Percentiles rank a stretch among this genome's conserved stretches.
phyloP scores from a whole-genome alignment of 2,113 vertebrate genomes.

The Tragelaphus imberbis region DNA sequence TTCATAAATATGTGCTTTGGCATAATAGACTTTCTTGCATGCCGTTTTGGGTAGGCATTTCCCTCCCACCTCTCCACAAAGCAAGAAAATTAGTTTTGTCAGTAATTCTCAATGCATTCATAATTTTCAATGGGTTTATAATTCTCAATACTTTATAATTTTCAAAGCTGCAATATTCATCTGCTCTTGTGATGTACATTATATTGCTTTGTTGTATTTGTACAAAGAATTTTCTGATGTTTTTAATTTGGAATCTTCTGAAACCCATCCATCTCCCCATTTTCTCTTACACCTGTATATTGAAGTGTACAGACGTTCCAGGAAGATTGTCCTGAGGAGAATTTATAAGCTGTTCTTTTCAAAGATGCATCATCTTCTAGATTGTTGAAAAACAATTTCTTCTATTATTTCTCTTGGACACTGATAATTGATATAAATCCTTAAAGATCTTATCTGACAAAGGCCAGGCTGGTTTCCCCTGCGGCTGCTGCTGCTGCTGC shows the following conservation, averaged over 20 bases:
- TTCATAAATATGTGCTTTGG: neutral
- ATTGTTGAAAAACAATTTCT: neutral
- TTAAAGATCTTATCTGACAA: neutral
- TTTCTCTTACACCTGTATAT: neutral
- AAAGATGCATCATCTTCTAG: neutral
- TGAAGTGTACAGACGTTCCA: neutral
- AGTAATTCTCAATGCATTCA: neutral
- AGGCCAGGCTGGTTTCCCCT: neutral
- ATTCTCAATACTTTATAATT: neutral
- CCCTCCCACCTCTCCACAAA: neutral
- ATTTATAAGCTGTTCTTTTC: neutral
- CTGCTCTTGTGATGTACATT: neutral
- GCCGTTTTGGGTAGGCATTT: neutral
- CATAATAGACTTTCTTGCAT: neutral
- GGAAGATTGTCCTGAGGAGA: neutral
- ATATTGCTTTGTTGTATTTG: neutral
- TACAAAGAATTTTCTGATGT: neutral
- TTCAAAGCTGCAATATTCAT: neutral
- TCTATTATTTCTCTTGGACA: neutral
- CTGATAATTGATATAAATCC: neutral
- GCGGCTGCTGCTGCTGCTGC: too few relatives aligned
- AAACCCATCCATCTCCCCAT: neutral
- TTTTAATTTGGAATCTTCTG: neutral
- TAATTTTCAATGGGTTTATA: neutral
- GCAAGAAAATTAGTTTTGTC: neutral